Base-by-base conservation (phyloP, 1,140 invertebrate genomes). In the Tetramorium simillimum region DNA sequence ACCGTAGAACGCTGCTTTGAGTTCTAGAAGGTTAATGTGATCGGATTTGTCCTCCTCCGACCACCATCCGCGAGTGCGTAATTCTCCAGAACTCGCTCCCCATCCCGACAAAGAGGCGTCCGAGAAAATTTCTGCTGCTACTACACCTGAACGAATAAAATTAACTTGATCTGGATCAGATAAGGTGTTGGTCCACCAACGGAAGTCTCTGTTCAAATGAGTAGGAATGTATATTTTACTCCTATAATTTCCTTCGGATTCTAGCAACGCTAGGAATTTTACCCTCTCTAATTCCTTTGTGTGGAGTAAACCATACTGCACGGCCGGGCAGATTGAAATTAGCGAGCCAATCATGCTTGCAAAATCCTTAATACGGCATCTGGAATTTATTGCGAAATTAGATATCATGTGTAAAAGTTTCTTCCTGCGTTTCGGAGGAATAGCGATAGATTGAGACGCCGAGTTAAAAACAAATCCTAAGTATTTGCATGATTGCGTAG, bases 81-180 rank as follows among this genome's bases (percentile, higher is more conserved):
- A n/a, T 9, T 12, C 2, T 24, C 18, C 33, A 14, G 37, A 69
- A 0, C 7, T 43, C 0, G 51, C 78, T 0, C 46, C n/a, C n/a
- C 51, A 69, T 10, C 51, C 62, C 3, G 49, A 53, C 0, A 81
- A 4, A 1, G 63, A 81, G 2, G 78, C 51, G 3, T 69, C 62
- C 10, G 63, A 67, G 18, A 69, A 37, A 5, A 63, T 81, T 28
- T 81, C 51, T n/a, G n/a, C n/a, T n/a, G n/a, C n/a, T n/a, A n/a
- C n/a, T n/a, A 1, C 60, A 14, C 58, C 33, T 12, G 24, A n/a
- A 12, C 60, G 28, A 6, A 73, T 28, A 12, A 5, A 3, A 18
- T 14, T 12, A 18, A 2, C 1, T 0, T 37, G 28, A 0, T n/a
- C 33, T 0, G 24, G 14, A 2, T 72, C 3, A 0, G 16, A 37